Conservation (phyloP, 2,797 vertebrate genomes). For the Bovichtus diacanthus region DNA sequence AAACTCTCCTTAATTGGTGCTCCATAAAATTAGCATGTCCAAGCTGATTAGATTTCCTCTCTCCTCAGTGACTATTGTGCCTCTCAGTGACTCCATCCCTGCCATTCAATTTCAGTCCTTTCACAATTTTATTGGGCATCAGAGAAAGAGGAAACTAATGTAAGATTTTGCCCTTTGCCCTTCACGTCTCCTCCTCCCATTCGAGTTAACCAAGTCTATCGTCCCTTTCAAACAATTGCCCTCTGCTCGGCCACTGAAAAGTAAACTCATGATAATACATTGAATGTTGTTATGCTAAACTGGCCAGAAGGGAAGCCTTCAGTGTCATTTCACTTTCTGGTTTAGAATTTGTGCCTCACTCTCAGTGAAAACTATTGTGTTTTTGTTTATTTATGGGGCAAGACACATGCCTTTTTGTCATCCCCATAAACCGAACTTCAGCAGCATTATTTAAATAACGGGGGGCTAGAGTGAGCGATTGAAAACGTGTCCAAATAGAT, state of each 20-base stretch:
- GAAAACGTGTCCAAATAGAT: conserved; percentile 44
- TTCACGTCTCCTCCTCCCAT: conserved; percentile 70
- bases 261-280: conserved; percentile 52
- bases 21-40: conserved; percentile 89
- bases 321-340: conserved; percentile 29
- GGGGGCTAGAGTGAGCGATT: conserved; percentile 1
- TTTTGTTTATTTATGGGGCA: conserved; percentile 45
- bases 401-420: conserved; percentile 30
- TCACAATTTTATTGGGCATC: conserved; percentile 83
- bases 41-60: conserved; percentile 87
- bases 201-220: conserved; percentile 58
- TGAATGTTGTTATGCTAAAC: conserved; percentile 68
- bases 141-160: conserved; percentile 81
- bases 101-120: conserved; percentile 80
- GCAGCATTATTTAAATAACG: conserved; percentile 30
- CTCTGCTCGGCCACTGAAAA: conserved; percentile 56
- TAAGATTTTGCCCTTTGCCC: conserved; percentile 81
- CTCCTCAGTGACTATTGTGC: conserved; percentile 73
- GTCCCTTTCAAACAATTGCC: conserved; percentile 57
- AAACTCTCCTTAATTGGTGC: conserved; percentile 86
- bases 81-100: conserved; percentile 73
- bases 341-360: conserved; percentile 15
- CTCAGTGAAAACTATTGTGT: conserved; percentile 32
- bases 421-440: conserved; percentile 7
- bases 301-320: conserved; percentile 27